These are phyloP conservation scores for Neotragus moschatus DNA, from an alignment of 2,113 vertebrate species.

Conservation along the genomic window DNA sequence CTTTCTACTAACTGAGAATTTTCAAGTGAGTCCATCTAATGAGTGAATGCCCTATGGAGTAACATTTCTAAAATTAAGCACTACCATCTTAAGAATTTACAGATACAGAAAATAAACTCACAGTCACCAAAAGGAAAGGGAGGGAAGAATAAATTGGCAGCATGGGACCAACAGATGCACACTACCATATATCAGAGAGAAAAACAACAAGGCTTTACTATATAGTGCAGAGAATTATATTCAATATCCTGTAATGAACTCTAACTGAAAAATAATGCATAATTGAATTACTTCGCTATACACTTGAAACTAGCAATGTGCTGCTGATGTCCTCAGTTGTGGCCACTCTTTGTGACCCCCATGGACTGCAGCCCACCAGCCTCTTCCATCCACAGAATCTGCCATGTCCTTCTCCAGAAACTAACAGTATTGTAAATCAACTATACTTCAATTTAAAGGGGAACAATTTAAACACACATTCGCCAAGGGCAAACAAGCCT, in stretches of 20 bases:
- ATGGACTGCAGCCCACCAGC: not conserved
- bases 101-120: not conserved
- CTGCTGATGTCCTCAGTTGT: not conserved
- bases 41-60: not conserved
- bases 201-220: not conserved
- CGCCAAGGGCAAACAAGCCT: not conserved
- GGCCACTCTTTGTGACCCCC: not conserved
- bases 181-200: not conserved
- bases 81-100: not conserved
- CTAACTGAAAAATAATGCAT: not conserved
- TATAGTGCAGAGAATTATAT: not conserved
- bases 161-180: not conserved
- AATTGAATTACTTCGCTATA: not conserved
- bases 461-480: not conserved
- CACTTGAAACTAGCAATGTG: not conserved
- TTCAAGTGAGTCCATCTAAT: not conserved
- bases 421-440: not conserved
- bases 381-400: not conserved
- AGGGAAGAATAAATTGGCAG: not conserved
- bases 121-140: not conserved
- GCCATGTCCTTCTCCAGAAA: not conserved
- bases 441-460: not conserved
- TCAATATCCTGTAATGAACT: not conserved
- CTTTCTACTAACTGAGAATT: slow-evolving; percentile 27
- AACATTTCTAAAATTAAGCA: not conserved